Conservation (phyloP, 2,888 invertebrate genomes). For the Parthenolecanium corni region DNA sequence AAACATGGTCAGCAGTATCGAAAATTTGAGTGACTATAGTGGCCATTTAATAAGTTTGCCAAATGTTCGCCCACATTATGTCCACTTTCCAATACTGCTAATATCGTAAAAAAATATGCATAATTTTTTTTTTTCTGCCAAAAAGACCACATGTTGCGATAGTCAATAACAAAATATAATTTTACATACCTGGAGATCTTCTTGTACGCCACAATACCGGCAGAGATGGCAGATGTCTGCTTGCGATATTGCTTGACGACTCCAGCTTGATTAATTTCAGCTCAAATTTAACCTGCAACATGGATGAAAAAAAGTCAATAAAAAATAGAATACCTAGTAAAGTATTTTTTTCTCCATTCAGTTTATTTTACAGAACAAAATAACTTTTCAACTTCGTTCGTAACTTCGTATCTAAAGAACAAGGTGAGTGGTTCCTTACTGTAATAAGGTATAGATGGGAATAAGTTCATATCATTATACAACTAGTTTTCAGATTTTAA, state of each 20-base stretch:
- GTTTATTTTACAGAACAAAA: neutral
- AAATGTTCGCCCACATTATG: too few species aligned
- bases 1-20: too few species aligned
- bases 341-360: neutral
- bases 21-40: too few species aligned
- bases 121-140: too few species aligned
- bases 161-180: neutral
- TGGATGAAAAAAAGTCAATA: neutral
- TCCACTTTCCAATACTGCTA: too few species aligned
- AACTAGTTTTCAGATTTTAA: too few species aligned
- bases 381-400: too few species aligned
- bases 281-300: neutral
- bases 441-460: too few species aligned
- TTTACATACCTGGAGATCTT: conserved; percentile 12
- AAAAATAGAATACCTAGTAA: neutral
- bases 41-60: too few species aligned
- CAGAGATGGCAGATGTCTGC: conserved; percentile 19
- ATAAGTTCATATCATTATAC: too few species aligned
- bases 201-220: conserved; percentile 19
- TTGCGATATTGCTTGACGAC: conserved; percentile 10
- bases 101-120: too few species aligned
- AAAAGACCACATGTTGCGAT: too few species aligned
- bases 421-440: neutral
- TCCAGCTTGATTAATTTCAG: conserved; percentile 18
- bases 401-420: conserved; percentile 3